Conservation (phyloP, 2,888 invertebrate genomes). For the Xestia ashworthii region DNA sequence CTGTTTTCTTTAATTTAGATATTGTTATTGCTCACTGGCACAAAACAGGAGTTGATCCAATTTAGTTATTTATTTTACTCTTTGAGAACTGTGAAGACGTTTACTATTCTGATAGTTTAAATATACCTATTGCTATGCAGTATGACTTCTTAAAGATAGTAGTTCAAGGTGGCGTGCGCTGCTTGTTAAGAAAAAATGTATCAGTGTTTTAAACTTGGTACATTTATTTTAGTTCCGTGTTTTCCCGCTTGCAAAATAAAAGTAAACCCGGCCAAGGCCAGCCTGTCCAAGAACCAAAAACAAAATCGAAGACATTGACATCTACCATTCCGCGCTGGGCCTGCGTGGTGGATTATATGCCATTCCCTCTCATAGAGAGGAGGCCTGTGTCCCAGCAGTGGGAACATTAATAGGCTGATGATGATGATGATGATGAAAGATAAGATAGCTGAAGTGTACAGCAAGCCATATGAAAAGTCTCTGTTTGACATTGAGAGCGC, state of each 20-base stretch:
- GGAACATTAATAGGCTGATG: too few species aligned
- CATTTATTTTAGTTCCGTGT: background rate
- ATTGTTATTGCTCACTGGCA: conserved; percentile 6
- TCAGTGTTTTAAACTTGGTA: background rate
- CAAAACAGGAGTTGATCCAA: background rate
- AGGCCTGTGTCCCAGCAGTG: too few species aligned
- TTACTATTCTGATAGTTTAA: too few species aligned
- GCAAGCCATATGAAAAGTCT: background rate
- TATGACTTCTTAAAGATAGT: background rate
- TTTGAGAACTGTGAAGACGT: background rate
- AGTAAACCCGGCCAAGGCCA: too few species aligned
- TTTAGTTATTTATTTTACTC: background rate
- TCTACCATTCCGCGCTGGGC: too few species aligned
- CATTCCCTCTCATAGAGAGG: too few species aligned
- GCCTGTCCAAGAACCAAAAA: too few species aligned
- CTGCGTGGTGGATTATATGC: too few species aligned
- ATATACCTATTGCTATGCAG: background rate
- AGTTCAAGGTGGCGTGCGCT: background rate
- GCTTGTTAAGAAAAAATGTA: background rate
- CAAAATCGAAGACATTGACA: too few species aligned
- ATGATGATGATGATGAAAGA: too few species aligned
- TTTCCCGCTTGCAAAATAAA: background rate
- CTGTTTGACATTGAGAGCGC: background rate
- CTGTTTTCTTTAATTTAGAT: background rate
- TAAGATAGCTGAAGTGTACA: background rate